phyloP scores from a whole-genome alignment of 2,113 vertebrate genomes.

The Sceloporus undulatus region DNA sequence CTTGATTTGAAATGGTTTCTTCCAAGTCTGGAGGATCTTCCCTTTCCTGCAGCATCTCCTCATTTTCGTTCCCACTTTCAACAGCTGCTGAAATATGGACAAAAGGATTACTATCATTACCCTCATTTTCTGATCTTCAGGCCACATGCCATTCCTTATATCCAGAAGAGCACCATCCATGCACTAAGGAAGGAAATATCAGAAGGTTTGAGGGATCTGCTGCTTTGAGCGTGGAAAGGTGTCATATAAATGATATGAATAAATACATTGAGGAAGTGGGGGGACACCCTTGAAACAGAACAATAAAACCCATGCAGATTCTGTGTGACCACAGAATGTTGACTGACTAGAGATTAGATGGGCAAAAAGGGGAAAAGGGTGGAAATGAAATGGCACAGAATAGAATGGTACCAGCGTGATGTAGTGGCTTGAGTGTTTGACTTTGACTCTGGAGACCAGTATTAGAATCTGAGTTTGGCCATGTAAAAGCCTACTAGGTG shows the following conservation, averaged over 20 bases:
- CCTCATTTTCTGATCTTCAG: background rate
- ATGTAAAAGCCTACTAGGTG: no score
- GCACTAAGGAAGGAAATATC: background rate
- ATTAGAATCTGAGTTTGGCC: no score
- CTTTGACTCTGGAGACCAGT: no score
- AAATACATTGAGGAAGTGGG: background rate
- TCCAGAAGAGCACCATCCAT: background rate
- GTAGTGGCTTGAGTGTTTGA: no score
- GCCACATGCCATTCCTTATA: background rate
- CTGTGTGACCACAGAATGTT: no score
- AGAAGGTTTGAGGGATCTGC: background rate
- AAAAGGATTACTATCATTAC: background rate
- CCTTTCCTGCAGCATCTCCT: background rate
- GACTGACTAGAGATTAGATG: no score
- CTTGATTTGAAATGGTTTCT: background rate
- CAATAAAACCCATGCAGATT: background rate
- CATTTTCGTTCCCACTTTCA: background rate
- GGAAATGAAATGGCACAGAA: no score
- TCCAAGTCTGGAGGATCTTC: background rate
- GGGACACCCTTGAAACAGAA: background rate
- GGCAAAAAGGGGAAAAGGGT: no score
- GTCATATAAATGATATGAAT: no score
- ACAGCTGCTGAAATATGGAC: constrained; percentile 12
- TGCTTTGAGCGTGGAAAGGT: background rate
- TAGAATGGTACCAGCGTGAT: no score